Conservation (phyloP, 2,113 vertebrate genomes). For the Lepus timidus region DNA sequence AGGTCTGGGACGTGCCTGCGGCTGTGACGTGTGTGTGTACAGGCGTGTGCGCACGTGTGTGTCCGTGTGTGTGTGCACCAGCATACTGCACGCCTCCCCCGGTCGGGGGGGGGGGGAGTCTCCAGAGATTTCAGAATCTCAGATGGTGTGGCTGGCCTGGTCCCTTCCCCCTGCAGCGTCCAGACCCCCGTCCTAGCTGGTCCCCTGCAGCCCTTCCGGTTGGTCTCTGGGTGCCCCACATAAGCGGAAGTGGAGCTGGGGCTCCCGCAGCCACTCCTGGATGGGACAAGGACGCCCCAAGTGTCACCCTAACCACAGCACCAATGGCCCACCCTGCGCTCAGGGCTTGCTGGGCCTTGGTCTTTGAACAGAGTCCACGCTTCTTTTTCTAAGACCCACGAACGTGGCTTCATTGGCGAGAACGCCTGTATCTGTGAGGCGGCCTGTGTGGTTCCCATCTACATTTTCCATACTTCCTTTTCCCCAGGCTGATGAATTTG, state of each 20-base stretch:
- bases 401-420: background rate
- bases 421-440: background rate
- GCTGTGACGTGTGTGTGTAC: background rate
- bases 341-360: background rate
- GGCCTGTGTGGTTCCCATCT: background rate
- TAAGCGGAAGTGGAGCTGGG: background rate
- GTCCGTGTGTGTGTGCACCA: rapidly evolving
- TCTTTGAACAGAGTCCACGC: background rate
- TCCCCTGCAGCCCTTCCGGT: background rate
- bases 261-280: no score
- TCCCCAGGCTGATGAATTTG: background rate
- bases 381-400: background rate
- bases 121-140: background rate
- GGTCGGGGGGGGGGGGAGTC: background rate
- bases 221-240: background rate
- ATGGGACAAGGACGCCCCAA: no score
- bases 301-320: no score
- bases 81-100: background rate
- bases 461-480: background rate
- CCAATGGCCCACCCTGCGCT: background rate
- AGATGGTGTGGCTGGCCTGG: background rate
- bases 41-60: no score
- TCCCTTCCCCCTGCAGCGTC: background rate
- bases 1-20: background rate
- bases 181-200: background rate